A percentile compares a stretch with the other conserved stretches of the same genome.
phyloP scores from a whole-genome alignment of 2,797 vertebrate genomes.

The Valencia hispanica region DNA sequence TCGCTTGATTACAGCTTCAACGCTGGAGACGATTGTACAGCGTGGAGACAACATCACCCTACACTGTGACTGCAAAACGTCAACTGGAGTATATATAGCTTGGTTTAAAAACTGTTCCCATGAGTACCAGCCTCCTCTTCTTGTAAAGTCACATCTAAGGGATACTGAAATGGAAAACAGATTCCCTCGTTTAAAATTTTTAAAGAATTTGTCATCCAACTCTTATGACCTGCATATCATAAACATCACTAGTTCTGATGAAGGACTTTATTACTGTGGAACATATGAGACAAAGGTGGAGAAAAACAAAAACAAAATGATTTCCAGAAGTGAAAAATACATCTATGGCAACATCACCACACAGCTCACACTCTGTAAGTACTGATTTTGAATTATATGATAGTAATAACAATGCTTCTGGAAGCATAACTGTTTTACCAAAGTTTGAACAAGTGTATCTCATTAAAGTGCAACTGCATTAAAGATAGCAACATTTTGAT shows the following conservation, averaged over 20 bases:
- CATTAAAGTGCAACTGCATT: too few relatives aligned
- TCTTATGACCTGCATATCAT: conserved; percentile 54
- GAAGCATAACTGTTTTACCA: background rate
- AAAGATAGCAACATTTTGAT: background rate
- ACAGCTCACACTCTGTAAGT: conserved; percentile 39
- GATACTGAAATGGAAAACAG: background rate
- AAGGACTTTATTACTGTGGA: conserved; percentile 65
- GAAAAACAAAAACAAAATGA: accelerated
- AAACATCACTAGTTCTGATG: conserved; percentile 44
- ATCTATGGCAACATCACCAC: conserved; percentile 23
- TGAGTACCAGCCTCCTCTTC: conserved; percentile 12
- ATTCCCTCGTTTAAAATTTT: conserved; percentile 15
- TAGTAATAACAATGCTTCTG: background rate
- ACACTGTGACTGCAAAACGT: conserved; percentile 30
- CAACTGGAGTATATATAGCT: background rate
- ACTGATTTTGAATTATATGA: background rate
- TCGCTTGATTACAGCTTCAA: conserved; percentile 11
- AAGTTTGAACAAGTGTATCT: background rate
- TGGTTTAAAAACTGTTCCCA: conserved; percentile 59
- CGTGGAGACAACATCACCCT: conserved; percentile 23
- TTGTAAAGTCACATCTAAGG: too few relatives aligned
- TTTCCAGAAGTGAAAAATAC: accelerated
- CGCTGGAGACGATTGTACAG: background rate
- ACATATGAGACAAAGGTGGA: accelerated
- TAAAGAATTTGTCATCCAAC: background rate